phyloP scores from a whole-genome alignment of 1,140 invertebrate genomes.

The Neuroterus valhalla region DNA sequence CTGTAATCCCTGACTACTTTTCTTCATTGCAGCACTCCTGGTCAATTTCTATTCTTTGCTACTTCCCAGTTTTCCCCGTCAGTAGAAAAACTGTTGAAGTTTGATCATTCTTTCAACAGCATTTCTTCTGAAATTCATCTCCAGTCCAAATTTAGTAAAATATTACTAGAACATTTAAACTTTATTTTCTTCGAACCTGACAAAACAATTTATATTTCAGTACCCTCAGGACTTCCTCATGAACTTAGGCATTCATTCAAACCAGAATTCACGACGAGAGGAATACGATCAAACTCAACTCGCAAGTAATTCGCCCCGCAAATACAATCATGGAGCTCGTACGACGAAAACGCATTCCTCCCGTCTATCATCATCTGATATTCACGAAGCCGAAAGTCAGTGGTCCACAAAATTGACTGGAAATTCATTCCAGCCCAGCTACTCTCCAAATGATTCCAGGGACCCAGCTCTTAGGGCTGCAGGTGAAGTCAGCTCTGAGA shows the following conservation, averaged over 20 bases:
- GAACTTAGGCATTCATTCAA: conserved; percentile 60
- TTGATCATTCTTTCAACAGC: no score
- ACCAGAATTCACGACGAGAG: conserved; percentile 44
- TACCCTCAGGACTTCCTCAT: conserved; percentile 66
- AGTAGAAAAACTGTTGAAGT: no score
- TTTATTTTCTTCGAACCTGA: not conserved
- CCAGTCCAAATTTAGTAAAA: conserved; percentile 18
- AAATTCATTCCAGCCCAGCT: conserved; percentile 76
- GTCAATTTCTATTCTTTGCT: no score
- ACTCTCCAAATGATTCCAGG: conserved; percentile 73
- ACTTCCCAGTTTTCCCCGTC: no score
- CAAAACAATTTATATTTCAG: conserved; percentile 50
- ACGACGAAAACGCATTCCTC: conserved; percentile 46
- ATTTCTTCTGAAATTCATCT: not conserved
- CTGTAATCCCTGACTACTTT: no score
- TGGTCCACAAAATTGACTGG: conserved; percentile 80
- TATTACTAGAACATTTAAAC: not conserved
- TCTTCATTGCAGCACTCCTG: no score
- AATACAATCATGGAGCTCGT: conserved; percentile 43
- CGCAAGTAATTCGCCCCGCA: conserved; percentile 44
- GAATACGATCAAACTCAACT: conserved; percentile 61
- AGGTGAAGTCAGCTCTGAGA: conserved; percentile 35
- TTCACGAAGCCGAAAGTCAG: conserved; percentile 75
- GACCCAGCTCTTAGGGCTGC: conserved; percentile 51
- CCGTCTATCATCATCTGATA: conserved; percentile 54